Percentiles rank a stretch among this genome's conserved stretches.
These are phyloP conservation scores for Oxyteleia sp. DNA, from an alignment of 2,888 invertebrate genomes.

Conservation along the genomic window DNA sequence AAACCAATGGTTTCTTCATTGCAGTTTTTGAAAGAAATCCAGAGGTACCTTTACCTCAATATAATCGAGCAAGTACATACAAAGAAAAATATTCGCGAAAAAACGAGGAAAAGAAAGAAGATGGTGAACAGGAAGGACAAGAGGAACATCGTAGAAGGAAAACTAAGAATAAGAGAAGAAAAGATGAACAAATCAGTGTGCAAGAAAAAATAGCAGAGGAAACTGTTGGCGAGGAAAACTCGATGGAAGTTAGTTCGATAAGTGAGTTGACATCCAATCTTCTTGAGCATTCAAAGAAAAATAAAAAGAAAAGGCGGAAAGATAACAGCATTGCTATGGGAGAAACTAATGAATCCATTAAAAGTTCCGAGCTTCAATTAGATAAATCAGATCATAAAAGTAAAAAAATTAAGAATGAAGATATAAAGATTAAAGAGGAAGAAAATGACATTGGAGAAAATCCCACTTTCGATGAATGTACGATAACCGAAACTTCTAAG, in stretches of 20 bases:
- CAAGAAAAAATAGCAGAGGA: not conserved
- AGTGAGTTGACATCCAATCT: too few species aligned
- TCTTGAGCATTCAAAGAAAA: too few species aligned
- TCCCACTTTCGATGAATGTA: too few species aligned
- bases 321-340: too few species aligned
- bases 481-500: too few species aligned
- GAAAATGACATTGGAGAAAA: too few species aligned
- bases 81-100: conserved; percentile 2
- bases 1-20: conserved; percentile 98
- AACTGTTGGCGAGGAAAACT: not conserved
- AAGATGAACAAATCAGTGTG: conserved; percentile 65
- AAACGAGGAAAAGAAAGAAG: conserved; percentile 19
- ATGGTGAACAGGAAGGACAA: conserved; percentile 22
- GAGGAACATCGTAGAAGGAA: not conserved
- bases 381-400: too few species aligned
- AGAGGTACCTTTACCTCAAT: conserved; percentile 80
- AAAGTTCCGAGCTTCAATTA: too few species aligned
- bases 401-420: too few species aligned
- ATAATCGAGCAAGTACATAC: conserved; percentile 21
- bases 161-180: conserved; percentile 80
- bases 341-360: too few species aligned
- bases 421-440: too few species aligned
- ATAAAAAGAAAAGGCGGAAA: too few species aligned
- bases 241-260: not conserved
- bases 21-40: conserved; percentile 93